These are phyloP conservation scores for Lamellibrachia luymesi DNA, from an alignment of 1,140 invertebrate genomes.

Conservation along the genomic window DNA sequence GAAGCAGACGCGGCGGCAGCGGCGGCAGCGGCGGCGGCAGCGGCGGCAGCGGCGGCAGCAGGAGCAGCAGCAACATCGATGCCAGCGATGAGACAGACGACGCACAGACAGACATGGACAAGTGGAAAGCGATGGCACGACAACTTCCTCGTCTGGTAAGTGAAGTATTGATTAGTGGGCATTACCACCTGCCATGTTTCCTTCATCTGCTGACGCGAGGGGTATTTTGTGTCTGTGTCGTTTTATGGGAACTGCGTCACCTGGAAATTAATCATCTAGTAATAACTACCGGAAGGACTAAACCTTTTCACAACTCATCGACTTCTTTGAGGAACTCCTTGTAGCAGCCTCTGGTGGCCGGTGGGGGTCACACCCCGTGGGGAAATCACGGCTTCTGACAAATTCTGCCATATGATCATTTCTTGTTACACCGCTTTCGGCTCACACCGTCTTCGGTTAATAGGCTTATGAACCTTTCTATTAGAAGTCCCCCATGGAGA, in stretches of 20 bases:
- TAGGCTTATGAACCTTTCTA: not conserved
- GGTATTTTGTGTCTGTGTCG: not conserved
- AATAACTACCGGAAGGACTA: not conserved
- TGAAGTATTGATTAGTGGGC: not conserved
- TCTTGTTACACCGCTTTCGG: not conserved
- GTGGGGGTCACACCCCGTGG: not conserved
- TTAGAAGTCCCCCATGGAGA: not conserved
- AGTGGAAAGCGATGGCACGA: not conserved
- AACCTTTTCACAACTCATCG: not conserved
- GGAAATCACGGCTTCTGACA: not conserved
- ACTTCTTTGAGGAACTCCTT: not conserved
- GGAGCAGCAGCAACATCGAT: not conserved
- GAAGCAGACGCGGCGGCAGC: not conserved
- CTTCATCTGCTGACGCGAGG: not conserved
- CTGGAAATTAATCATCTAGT: not conserved
- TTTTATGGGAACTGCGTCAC: not conserved
- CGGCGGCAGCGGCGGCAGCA: too few species aligned
- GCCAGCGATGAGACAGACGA: not conserved
- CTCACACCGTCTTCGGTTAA: not conserved
- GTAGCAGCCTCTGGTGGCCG: too few species aligned
- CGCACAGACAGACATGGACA: not conserved
- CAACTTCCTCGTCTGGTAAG: not conserved
- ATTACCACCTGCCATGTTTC: not conserved
- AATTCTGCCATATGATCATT: not conserved
- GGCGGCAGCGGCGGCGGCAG: too few species aligned